Conservation (phyloP, 1,140 invertebrate species). For the Drosophila simulans region DNA sequence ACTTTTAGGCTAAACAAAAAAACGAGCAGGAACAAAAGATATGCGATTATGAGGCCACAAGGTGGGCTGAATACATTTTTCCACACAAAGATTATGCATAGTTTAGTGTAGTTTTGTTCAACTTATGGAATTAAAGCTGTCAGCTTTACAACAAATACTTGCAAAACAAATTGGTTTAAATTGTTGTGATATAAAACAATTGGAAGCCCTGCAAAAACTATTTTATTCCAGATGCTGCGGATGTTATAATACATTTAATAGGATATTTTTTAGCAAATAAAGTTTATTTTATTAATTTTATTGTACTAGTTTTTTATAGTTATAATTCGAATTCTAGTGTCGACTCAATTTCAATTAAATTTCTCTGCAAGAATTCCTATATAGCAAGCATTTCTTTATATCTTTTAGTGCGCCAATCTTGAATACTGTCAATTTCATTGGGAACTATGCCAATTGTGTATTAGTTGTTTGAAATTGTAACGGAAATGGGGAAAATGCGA, state of each 20-base stretch:
- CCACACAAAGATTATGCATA: not conserved
- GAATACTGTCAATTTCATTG: constrained; percentile 18
- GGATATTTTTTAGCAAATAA: not conserved
- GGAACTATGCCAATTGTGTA: constrained; percentile 36
- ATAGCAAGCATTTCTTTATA: not conserved
- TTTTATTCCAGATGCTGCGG: not conserved
- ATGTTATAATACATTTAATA: not conserved
- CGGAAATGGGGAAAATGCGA: constrained; percentile 12
- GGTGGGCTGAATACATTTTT: not conserved
- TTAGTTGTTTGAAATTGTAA: constrained; percentile 19
- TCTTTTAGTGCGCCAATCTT: not conserved
- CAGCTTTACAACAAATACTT: not conserved
- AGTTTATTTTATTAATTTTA: not conserved
- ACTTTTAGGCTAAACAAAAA: constrained; percentile 15
- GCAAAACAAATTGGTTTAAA: no score
- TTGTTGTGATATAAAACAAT: no score
- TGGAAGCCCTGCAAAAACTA: no score
- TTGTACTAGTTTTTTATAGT: not conserved
- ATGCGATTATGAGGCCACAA: constrained; percentile 10
- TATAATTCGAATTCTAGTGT: not conserved
- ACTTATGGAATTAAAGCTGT: not conserved
- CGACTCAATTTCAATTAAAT: not conserved
- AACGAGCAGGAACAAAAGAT: constrained; percentile 5
- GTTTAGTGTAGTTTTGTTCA: not conserved
- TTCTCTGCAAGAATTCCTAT: not conserved